Percentiles rank a stretch among this genome's conserved stretches.
These are phyloP conservation scores for Rosalia funebris DNA, from an alignment of 2,888 invertebrate species.

Conservation along the genomic window DNA sequence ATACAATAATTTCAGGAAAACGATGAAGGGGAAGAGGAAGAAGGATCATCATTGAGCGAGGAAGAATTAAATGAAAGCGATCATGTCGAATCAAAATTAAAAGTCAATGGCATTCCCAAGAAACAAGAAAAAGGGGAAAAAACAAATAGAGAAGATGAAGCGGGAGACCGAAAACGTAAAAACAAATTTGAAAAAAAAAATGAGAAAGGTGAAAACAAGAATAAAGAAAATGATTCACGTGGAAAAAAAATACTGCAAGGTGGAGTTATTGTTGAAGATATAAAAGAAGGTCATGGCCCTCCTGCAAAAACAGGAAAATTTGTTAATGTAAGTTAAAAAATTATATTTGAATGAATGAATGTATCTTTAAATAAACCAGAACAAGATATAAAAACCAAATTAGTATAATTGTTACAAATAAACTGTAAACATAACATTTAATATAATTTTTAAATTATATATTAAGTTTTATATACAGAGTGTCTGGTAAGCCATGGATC, in stretches of 20 bases:
- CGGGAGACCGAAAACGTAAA: too few relatives aligned
- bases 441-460: too few relatives aligned
- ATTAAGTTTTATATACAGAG: too few relatives aligned
- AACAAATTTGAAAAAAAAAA: constrained; percentile 53
- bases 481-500: too few relatives aligned
- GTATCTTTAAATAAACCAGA: too few relatives aligned
- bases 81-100: constrained; percentile 33
- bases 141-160: constrained; percentile 56
- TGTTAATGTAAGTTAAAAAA: constrained; percentile 64
- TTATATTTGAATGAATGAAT: too few relatives aligned
- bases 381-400: too few relatives aligned
- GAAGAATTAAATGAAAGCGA: constrained; percentile 31
- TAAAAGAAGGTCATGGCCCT: constrained; percentile 80
- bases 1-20: constrained; percentile 30
- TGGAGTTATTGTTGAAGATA: constrained; percentile 84
- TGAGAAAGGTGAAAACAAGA: constrained; percentile 53
- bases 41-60: constrained; percentile 34
- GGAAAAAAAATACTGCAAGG: constrained; percentile 73
- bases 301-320: constrained; percentile 82
- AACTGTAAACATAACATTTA: too few relatives aligned
- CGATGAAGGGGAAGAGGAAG: constrained; percentile 39
- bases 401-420: too few relatives aligned
- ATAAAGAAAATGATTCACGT: constrained; percentile 40
- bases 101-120: constrained; percentile 27
- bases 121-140: constrained; percentile 60